These are phyloP conservation scores for Castor canadensis DNA, from an alignment of 2,113 vertebrate genomes.

Conservation along the genomic window DNA sequence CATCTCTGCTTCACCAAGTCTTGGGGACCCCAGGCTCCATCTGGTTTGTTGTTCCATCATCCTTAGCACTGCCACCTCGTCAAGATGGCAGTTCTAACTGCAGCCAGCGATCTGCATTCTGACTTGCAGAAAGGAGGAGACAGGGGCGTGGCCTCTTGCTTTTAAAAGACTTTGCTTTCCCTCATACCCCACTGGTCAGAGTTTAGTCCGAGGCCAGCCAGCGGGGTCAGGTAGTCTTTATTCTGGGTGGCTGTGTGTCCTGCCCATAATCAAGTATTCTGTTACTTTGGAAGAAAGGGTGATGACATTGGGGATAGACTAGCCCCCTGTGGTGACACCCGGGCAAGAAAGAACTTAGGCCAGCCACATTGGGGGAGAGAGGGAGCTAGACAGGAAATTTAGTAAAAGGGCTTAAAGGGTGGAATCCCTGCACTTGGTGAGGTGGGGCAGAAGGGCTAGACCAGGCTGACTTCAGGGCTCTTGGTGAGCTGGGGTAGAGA, in stretches of 20 bases:
- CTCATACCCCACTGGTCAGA: not conserved
- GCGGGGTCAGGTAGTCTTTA: not conserved
- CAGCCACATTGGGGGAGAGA: not conserved
- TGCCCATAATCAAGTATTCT: not conserved
- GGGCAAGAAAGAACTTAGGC: not conserved
- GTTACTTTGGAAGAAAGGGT: not conserved
- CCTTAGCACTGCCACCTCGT: not conserved
- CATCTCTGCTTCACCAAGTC: not conserved
- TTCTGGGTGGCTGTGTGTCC: not conserved
- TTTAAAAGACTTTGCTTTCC: not conserved
- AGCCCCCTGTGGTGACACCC: not conserved
- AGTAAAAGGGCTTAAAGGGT: not conserved
- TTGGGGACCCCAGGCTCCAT: not conserved
- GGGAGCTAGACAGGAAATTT: not conserved
- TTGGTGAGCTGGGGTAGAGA: not conserved
- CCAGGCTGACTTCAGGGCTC: not conserved
- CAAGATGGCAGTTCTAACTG: not conserved
- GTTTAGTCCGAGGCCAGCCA: not conserved
- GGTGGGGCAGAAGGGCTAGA: not conserved
- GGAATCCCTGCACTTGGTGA: not conserved
- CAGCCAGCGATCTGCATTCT: not conserved
- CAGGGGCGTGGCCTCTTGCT: not conserved
- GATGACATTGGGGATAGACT: not conserved
- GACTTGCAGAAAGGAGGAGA: not conserved
- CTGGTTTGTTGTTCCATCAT: not conserved